These are phyloP conservation scores for Drosophila acutilabella DNA, from an alignment of 2,888 invertebrate species.

Conservation along the genomic window DNA sequence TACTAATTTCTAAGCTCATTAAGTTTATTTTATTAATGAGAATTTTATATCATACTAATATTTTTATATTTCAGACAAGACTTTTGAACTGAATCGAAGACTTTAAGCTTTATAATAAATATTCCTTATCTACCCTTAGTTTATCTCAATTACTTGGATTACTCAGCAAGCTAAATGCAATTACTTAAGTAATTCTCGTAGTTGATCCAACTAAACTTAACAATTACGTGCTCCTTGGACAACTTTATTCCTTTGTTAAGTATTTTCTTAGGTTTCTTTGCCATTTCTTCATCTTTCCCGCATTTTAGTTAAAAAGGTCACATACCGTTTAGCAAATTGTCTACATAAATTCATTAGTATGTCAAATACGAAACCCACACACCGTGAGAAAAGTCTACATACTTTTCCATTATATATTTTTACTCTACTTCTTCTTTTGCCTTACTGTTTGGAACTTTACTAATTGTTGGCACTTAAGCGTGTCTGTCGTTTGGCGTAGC, in stretches of 20 bases:
- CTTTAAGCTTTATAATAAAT: too few species aligned
- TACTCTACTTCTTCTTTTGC: conserved; percentile 6
- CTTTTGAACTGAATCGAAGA: too few species aligned
- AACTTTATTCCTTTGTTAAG: not conserved
- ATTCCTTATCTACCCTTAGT: too few species aligned
- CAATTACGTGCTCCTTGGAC: conserved; percentile 4
- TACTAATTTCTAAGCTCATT: not conserved
- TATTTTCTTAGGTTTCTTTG: not conserved
- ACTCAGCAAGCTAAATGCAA: not conserved
- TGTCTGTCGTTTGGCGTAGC: conserved; percentile 25
- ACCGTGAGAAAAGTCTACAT: conserved; percentile 13
- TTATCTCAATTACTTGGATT: too few species aligned
- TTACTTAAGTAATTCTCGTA: not conserved
- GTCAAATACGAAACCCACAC: conserved; percentile 39
- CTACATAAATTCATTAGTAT: conserved; percentile 69
- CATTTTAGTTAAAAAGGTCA: conserved; percentile 39
- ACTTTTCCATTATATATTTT: conserved; percentile 4
- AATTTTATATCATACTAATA: too few species aligned
- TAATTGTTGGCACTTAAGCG: conserved; percentile 69
- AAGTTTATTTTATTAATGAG: not conserved
- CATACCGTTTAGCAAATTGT: conserved; percentile 61
- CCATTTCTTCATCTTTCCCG: conserved; percentile 10
- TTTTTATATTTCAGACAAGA: not conserved
- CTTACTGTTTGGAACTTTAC: conserved; percentile 49
- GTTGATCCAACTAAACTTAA: conserved; percentile 18